Evolutionary conservation across 2,797 vertebrate genomes (phyloP).

Genomic region (Leptodactylus fallax): DNA sequence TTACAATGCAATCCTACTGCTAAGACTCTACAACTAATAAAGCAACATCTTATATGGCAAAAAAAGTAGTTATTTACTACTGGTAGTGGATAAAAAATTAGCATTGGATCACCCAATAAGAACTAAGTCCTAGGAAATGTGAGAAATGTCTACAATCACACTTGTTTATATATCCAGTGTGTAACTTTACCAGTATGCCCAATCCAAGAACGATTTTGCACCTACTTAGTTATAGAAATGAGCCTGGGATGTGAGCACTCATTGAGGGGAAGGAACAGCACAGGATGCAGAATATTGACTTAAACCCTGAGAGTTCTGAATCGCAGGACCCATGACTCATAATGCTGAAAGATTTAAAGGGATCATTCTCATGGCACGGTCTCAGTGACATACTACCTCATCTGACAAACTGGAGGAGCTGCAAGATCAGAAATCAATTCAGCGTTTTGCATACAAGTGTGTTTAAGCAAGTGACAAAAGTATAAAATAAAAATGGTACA

Average conservation of each 20-base stretch:
- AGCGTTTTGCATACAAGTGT: not conserved
- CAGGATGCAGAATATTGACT: constrained; percentile 34
- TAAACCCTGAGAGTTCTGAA: constrained; percentile 6
- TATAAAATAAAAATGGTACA: not conserved
- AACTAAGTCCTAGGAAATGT: not conserved
- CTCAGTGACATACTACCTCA: constrained; percentile 39
- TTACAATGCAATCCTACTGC: not conserved
- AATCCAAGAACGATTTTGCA: constrained; percentile 6
- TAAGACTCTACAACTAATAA: not conserved
- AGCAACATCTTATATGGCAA: not conserved
- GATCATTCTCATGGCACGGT: constrained; percentile 24
- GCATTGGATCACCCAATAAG: not conserved
- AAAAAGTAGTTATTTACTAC: not conserved
- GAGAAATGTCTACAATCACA: not conserved
- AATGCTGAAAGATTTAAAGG: constrained; percentile 28
- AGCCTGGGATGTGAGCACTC: not conserved
- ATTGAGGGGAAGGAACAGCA: constrained; percentile 14
- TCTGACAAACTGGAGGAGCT: constrained; percentile 56
- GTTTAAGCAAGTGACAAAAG: not conserved
- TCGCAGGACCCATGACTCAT: constrained; percentile 22
- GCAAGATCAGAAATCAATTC: constrained; percentile 40
- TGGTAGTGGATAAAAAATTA: not conserved
- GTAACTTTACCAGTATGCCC: constrained; percentile 1
- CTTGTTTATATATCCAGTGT: not conserved
- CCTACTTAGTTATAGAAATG: constrained; percentile 20